Conservation (phyloP, 2,113 vertebrate genomes). For the Calyptomena viridis region DNA sequence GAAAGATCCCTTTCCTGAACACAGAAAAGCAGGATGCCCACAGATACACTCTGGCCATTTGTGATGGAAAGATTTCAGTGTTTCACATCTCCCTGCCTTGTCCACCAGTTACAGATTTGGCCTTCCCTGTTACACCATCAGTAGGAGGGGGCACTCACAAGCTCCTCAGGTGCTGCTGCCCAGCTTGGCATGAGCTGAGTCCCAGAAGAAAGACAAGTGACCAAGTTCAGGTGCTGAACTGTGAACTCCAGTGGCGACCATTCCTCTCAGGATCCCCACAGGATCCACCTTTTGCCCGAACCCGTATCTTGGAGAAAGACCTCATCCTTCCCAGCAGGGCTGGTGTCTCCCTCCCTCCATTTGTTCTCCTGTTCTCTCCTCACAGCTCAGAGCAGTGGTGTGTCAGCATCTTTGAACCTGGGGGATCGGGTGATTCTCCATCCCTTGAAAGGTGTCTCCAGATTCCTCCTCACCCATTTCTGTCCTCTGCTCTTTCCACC, state of each 20-base stretch:
- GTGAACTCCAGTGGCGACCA: rapidly evolving
- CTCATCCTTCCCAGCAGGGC: not conserved
- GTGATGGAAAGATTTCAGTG: not conserved
- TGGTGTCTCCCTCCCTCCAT: not conserved
- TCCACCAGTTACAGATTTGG: not conserved
- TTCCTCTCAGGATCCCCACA: not conserved
- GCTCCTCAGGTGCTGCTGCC: not conserved
- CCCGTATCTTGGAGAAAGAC: rapidly evolving
- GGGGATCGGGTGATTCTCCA: not conserved
- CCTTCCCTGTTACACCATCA: not conserved
- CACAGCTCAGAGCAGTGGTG: not conserved
- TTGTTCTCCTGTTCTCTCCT: not conserved
- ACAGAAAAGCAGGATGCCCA: not conserved
- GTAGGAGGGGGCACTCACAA: not conserved
- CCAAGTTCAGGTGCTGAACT: not conserved
- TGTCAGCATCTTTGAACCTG: not conserved
- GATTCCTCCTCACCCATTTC: not conserved
- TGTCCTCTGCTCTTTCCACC: not conserved
- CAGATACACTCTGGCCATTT: not conserved
- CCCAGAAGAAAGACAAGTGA: not conserved
- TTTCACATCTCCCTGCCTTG: not conserved
- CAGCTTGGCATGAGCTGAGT: not conserved
- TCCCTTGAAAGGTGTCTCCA: not conserved
- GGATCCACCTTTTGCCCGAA: not conserved
- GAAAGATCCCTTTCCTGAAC: not conserved